Evolutionary conservation across 2,888 invertebrate genomes (phyloP).

Genomic region (Agrochola macilenta): DNA sequence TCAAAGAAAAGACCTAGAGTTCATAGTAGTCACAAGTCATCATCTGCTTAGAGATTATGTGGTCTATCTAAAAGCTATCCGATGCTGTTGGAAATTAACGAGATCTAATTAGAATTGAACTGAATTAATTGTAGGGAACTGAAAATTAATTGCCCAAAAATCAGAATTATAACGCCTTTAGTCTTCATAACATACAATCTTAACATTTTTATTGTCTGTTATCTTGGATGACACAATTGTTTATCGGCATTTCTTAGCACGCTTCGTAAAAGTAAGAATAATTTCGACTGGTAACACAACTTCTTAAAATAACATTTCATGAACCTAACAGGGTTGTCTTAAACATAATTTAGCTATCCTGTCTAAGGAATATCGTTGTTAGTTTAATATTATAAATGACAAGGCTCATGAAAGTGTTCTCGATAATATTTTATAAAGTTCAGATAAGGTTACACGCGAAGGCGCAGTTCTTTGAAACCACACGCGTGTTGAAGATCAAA

Average conservation of each 20-base stretch:
- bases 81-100: neutral
- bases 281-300: constrained; percentile 63
- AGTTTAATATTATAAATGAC: constrained; percentile 5
- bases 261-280: constrained; percentile 59
- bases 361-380: neutral
- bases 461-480: constrained; percentile 6
- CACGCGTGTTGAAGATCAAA: constrained; percentile 39
- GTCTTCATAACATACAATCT: constrained; percentile 41
- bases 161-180: constrained; percentile 3
- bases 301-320: constrained; percentile 69
- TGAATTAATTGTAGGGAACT: neutral
- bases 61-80: neutral
- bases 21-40: neutral
- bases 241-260: constrained; percentile 50
- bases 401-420: neutral
- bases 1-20: neutral
- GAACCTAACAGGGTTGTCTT: constrained; percentile 48
- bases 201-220: constrained; percentile 43
- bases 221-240: constrained; percentile 68
- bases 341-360: constrained; percentile 7
- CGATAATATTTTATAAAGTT: constrained; percentile 29
- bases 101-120: neutral
- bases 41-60: neutral
- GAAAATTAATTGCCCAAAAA: neutral
- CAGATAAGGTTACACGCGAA: constrained; percentile 26